phyloP scores from a whole-genome alignment of 2,888 invertebrate genomes.

The Hofmannophila pseudospretella region DNA sequence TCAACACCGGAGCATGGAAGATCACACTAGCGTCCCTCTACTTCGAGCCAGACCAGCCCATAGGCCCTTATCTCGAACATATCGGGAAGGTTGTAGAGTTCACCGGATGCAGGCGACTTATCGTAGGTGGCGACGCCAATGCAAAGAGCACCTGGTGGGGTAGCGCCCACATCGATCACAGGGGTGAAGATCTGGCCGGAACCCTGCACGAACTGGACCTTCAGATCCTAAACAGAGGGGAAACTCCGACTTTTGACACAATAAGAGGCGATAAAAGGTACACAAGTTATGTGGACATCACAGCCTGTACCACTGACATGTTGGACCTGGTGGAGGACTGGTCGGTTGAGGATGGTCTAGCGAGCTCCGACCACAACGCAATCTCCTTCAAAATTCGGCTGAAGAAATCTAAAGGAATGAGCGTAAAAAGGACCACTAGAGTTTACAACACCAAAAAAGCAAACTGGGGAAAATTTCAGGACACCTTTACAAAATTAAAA shows the following conservation, averaged over 20 bases:
- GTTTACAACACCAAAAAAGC: constrained; percentile 7
- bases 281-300: constrained; percentile 14
- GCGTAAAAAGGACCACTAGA: constrained; percentile 6
- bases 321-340: constrained; percentile 7
- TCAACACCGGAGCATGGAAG: constrained; percentile 1
- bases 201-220: constrained; percentile 9
- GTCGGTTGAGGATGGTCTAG: constrained; percentile 4
- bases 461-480: constrained; percentile 6
- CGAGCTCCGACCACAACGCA: constrained; percentile 11
- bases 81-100: background rate
- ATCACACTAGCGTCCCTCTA: constrained; percentile 3
- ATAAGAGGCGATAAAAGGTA: constrained; percentile 9
- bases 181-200: constrained; percentile 11
- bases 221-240: constrained; percentile 8
- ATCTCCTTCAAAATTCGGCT: constrained; percentile 1
- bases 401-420: background rate
- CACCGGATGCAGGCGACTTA: constrained; percentile 8
- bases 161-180: constrained; percentile 9
- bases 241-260: constrained; percentile 11
- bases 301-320: constrained; percentile 7
- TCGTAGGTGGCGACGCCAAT: constrained; percentile 19
- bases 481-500: background rate
- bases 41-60: constrained; percentile 7
- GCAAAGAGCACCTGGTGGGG: constrained; percentile 20
- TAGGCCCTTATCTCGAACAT: constrained; percentile 7